Conservation (phyloP, 2,888 invertebrate genomes). For the Syrphus vitripennis region DNA sequence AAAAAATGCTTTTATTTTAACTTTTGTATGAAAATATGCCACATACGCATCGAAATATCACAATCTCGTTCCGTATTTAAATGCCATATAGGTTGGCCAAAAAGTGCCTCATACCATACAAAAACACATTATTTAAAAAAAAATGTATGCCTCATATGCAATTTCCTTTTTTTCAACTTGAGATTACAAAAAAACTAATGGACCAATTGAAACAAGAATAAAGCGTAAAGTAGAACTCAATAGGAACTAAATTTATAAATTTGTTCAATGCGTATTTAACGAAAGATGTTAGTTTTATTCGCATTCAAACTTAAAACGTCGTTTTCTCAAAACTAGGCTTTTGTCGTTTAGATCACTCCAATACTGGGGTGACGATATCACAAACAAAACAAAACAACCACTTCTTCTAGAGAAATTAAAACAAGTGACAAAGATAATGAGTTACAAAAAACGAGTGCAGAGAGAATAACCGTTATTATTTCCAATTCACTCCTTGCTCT, state of each 20-base stretch:
- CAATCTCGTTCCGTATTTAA: conserved; percentile 1
- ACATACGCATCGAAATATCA: not conserved
- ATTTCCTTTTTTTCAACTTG: not conserved
- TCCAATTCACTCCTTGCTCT: too few species aligned
- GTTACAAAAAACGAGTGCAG: too few species aligned
- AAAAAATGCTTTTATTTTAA: conserved; percentile 5
- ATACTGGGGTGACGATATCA: too few species aligned
- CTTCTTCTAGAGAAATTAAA: too few species aligned
- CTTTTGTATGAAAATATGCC: conserved; percentile 9
- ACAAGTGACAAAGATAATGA: too few species aligned
- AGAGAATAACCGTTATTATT: too few species aligned
- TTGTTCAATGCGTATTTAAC: not conserved
- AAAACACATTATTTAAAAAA: not conserved
- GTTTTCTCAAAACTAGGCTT: not conserved
- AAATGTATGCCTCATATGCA: not conserved
- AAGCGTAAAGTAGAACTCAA: not conserved
- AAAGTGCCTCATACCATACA: conserved; percentile 12
- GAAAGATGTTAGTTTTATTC: not conserved
- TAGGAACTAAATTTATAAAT: not conserved
- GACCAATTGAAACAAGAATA: not conserved
- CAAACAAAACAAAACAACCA: too few species aligned
- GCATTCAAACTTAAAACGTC: not conserved
- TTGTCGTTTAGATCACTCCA: too few species aligned
- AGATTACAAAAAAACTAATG: not conserved
- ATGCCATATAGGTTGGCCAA: not conserved